Evolutionary conservation across 2,797 vertebrate genomes (phyloP).

Genomic region (Coendou prehensilis): DNA sequence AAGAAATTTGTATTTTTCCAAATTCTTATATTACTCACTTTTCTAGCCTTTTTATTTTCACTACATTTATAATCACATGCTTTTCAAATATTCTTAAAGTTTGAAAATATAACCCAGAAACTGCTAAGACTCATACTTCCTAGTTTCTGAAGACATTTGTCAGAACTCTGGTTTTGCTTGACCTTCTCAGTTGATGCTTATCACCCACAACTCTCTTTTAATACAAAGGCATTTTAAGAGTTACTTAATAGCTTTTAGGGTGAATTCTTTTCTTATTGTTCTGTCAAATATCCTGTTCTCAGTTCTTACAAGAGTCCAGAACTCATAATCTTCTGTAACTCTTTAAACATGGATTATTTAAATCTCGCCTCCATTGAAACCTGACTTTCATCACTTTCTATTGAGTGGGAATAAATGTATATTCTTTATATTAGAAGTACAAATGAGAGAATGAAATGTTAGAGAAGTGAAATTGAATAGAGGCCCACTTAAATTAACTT

Average conservation of each 20-base stretch:
- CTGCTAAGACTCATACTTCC: constrained; percentile 12
- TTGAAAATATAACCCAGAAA: constrained; percentile 45
- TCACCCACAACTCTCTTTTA: not conserved
- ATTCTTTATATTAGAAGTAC: constrained; percentile 29
- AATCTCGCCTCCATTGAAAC: constrained; percentile 48
- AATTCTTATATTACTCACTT: constrained; percentile 3
- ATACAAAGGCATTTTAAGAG: not conserved
- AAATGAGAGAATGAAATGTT: constrained; percentile 46
- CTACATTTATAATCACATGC: constrained; percentile 9
- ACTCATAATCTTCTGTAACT: constrained; percentile 3
- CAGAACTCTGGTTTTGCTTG: constrained; percentile 58
- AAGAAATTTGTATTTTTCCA: constrained; percentile 43
- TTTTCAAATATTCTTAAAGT: constrained; percentile 44
- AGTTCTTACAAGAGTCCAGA: constrained; percentile 55
- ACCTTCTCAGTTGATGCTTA: constrained; percentile 27
- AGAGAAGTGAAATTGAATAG: constrained; percentile 21
- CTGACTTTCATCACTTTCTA: constrained; percentile 51
- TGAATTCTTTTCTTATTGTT: constrained; percentile 22
- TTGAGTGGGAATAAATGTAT: constrained; percentile 47
- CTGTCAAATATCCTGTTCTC: constrained; percentile 36
- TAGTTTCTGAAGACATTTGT: not conserved
- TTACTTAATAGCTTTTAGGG: not conserved
- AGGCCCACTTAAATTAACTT: constrained; percentile 66
- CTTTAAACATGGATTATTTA: constrained; percentile 47
- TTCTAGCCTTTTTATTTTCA: constrained; percentile 38